Conservation (phyloP, 2,113 vertebrate species). For the Lepus europaeus region DNA sequence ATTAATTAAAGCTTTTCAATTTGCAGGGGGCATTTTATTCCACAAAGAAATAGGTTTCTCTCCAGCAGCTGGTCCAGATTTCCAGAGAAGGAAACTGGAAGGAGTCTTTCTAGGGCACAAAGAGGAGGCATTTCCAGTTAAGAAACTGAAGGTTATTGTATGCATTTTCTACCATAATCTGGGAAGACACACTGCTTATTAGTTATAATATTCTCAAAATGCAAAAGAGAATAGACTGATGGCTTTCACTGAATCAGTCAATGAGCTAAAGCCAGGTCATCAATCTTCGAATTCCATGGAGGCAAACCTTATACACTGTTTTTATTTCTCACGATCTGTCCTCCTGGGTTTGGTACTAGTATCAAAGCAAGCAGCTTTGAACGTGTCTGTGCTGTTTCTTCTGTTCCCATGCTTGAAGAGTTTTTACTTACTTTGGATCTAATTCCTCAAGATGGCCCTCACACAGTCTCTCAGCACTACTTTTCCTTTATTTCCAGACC, state of each 20-base stretch:
- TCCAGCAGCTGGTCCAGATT: not conserved
- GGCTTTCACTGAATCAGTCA: not conserved
- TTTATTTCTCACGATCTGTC: not conserved
- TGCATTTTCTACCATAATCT: not conserved
- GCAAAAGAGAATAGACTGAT: not conserved
- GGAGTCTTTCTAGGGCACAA: not conserved
- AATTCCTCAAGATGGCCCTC: not conserved
- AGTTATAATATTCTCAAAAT: constrained; percentile 38
- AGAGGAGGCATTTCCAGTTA: not conserved
- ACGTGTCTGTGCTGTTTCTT: not conserved
- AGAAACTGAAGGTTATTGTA: not conserved
- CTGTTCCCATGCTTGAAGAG: not conserved
- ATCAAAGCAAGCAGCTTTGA: not conserved
- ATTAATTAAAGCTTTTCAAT: constrained; percentile 29
- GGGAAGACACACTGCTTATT: not conserved
- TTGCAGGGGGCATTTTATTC: constrained; percentile 10
- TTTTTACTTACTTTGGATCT: not conserved
- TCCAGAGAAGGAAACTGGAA: not conserved
- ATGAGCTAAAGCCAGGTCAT: not conserved
- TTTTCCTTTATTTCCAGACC: not conserved
- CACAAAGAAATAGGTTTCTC: not conserved
- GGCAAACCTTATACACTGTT: not conserved
- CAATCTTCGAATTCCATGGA: not conserved
- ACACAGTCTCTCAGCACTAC: not conserved
- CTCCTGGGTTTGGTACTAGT: not conserved